phyloP scores from a whole-genome alignment of 2,888 invertebrate genomes.

The Tholera decimalis region DNA sequence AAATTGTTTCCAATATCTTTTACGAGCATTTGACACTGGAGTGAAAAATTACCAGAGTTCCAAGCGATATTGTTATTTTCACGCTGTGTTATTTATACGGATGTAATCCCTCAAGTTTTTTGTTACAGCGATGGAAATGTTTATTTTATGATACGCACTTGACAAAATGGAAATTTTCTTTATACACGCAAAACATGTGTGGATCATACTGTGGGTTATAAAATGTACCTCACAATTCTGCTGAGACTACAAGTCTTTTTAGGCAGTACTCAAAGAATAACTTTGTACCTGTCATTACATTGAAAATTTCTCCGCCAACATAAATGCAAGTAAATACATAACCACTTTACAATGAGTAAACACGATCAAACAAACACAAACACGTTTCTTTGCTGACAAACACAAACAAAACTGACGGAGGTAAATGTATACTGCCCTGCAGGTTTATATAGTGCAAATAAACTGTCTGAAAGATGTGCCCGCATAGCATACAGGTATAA shows the following conservation, averaged over 20 bases:
- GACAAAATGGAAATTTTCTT: slow-evolving; percentile 28
- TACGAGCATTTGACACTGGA: slow-evolving; percentile 86
- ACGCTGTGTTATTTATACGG: slow-evolving; percentile 73
- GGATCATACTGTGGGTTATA: not conserved
- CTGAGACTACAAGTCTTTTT: not conserved
- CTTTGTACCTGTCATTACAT: not conserved
- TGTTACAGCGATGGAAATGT: slow-evolving; percentile 50
- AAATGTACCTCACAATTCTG: too few species aligned
- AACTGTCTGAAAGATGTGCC: slow-evolving; percentile 50
- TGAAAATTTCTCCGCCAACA: not conserved
- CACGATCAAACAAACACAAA: slow-evolving; percentile 33
- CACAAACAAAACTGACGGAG: slow-evolving; percentile 48
- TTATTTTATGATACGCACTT: slow-evolving; percentile 53
- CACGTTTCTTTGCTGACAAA: slow-evolving; percentile 34
- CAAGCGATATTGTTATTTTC: slow-evolving; percentile 80
- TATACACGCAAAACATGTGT: not conserved
- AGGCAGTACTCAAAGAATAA: not conserved
- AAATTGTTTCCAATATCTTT: slow-evolving; percentile 90
- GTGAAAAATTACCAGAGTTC: slow-evolving; percentile 85
- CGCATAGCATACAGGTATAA: slow-evolving; percentile 26
- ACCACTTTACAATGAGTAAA: slow-evolving; percentile 23
- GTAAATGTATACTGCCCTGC: slow-evolving; percentile 34
- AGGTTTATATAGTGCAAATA: slow-evolving; percentile 51
- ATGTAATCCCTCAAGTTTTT: slow-evolving; percentile 65
- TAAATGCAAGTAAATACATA: slow-evolving; percentile 30